A percentile compares a stretch with the other conserved stretches of the same genome.
Conservation (phyloP, 92 coral and sea anemone genomes). For the Blastomussa wellsi region DNA sequence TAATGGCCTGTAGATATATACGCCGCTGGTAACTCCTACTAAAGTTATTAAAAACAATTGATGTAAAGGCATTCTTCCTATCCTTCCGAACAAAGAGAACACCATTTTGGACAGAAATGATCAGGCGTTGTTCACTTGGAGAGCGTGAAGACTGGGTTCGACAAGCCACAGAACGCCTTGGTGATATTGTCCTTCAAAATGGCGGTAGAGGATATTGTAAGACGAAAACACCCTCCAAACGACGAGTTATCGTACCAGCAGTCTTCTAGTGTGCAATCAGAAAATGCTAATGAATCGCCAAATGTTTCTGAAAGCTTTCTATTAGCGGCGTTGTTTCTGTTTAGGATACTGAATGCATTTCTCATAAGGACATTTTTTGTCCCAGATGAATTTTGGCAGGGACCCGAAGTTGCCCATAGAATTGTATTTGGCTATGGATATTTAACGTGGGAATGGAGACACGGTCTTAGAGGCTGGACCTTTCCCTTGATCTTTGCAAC, state of each 20-base stretch:
- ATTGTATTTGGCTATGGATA: constrained; percentile 91
- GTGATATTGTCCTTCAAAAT: constrained; percentile 7
- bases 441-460: constrained; percentile 95
- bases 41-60: constrained; percentile 77
- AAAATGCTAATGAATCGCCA: not conserved
- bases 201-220: constrained; percentile 6
- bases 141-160: constrained; percentile 18
- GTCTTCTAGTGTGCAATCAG: not conserved
- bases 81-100: not conserved
- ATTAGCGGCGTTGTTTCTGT: constrained; percentile 45
- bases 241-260: not conserved
- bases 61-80: constrained; percentile 69
- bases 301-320: constrained; percentile 22
- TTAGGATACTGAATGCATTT: constrained; percentile 77
- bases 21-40: constrained; percentile 86
- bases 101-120: constrained; percentile 41
- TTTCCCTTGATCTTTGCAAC: constrained; percentile 77
- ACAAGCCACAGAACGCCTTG: constrained; percentile 36
- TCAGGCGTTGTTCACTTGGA: not conserved
- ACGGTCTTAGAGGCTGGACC: constrained; percentile 88
- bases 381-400: constrained; percentile 99
- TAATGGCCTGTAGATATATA: constrained; percentile 83
- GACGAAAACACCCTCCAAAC: constrained; percentile 9
- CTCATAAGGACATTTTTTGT: constrained; percentile 85
- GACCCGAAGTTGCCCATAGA: constrained; percentile 94